A percentile compares a stretch with the other conserved stretches of the same genome.
Conservation (phyloP, 2,888 invertebrate genomes). For the Lamproptera curius region DNA sequence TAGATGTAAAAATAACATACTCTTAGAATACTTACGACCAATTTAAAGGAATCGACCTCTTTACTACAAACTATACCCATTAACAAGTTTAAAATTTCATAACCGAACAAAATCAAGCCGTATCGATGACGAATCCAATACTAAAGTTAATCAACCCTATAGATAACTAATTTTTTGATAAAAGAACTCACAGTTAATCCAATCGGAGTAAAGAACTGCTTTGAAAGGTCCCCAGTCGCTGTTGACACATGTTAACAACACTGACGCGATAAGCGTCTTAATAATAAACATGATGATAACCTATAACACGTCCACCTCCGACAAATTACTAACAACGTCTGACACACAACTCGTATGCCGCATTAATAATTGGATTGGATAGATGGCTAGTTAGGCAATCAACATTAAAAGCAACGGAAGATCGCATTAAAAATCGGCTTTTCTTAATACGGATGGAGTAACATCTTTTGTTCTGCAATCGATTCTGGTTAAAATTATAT, state of each 20-base stretch:
- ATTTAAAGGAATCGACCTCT: neutral
- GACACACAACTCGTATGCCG: neutral
- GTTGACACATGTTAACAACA: slow-evolving; percentile 29
- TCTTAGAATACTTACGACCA: neutral
- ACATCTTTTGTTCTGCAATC: too few species aligned
- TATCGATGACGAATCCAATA: too few species aligned
- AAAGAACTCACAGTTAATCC: slow-evolving; percentile 59
- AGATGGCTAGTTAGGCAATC: too few species aligned
- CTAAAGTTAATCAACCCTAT: too few species aligned
- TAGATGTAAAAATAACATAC: neutral
- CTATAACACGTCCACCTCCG: slow-evolving; percentile 30
- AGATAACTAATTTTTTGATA: neutral
- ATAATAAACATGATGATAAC: slow-evolving; percentile 30
- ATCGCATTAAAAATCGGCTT: too few species aligned
- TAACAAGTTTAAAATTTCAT: too few species aligned
- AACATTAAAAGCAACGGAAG: too few species aligned
- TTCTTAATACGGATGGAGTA: too few species aligned
- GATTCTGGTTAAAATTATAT: too few species aligned
- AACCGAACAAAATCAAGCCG: too few species aligned
- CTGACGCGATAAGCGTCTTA: slow-evolving; percentile 31
- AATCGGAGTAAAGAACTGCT: slow-evolving; percentile 53
- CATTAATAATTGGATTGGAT: too few species aligned
- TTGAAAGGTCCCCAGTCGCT: slow-evolving; percentile 46
- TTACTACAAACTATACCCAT: too few species aligned
- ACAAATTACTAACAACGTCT: slow-evolving; percentile 6